Evolutionary conservation across 1,140 invertebrate species (phyloP), one percentile per base, ranked within the genome.

Genomic region (Orchestia grillus): DNA sequence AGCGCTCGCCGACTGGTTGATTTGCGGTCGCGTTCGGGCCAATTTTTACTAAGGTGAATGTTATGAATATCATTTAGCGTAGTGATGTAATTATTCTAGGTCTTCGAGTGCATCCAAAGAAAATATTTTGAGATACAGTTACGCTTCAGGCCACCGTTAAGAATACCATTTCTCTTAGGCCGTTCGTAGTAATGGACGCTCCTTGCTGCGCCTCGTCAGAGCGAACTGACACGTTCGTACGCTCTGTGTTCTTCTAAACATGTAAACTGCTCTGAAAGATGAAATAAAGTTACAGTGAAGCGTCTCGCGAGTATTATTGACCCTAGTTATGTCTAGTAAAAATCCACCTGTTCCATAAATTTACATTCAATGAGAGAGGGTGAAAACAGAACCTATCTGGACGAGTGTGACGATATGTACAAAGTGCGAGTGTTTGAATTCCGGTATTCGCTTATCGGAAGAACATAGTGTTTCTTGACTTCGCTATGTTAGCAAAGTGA

Each of bases 91-190:
- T 90, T 90, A 90, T 77, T 77, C 62, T 77, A 77, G 62, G 11
- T 77, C 62, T 77, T 90, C 43, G 88, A 41, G 88, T 90, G 88
- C 88, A 90, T 90, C 88, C 88, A 90, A 90, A 90, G 88, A 90
- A 44, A 41, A 90, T 90, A 90, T 90, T 90, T 90, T 90, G 88
- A 90, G 88, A 90, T 90, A 90, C 88, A 42, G 88, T 90, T 77
- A 41, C 88, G 88, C 88, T 90, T 90, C 41, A 41, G 41, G 28
- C 28, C 88, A 90, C 28, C 62, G 15, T 77, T 15, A 77, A 77
- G 62, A 77, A 77, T 77, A 77, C 36, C 62, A 77, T 23, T 77
- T 77, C 62, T 23, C 28, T 36, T 28, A 23, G 15, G 62, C 28
- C 62, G 62, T 77, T 23, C 36, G 62, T 28, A 77, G 62, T 36